Conservation (phyloP, 64 coral and sea anemone genomes). For the Actinia tenebrosa region DNA sequence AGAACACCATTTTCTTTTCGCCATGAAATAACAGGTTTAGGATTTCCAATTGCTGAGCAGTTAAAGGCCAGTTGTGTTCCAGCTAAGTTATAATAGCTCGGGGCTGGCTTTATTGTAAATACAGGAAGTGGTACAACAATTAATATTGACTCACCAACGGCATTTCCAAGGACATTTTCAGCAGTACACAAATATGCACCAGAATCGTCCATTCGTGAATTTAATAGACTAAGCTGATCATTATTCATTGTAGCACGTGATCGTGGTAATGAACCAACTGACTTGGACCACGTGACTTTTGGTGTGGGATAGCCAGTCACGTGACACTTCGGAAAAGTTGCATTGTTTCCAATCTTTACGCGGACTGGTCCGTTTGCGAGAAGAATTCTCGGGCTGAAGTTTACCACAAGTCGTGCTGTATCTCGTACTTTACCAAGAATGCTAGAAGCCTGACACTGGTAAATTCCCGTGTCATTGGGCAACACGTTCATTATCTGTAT, state of each 20-base stretch:
- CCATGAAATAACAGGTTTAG: constrained; percentile 22
- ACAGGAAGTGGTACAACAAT: neutral
- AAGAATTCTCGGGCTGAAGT: neutral
- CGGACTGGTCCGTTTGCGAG: neutral
- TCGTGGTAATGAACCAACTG: neutral
- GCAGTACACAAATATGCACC: neutral
- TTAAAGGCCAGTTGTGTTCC: neutral
- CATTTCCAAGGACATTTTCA: neutral
- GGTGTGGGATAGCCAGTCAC: neutral
- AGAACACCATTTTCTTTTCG: constrained; percentile 5
- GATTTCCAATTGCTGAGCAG: neutral
- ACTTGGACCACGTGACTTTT: neutral
- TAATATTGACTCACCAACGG: neutral
- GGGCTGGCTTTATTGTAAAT: neutral
- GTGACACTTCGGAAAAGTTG: neutral
- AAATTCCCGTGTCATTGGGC: neutral
- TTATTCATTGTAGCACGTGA: neutral
- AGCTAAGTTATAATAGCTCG: neutral
- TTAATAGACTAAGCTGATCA: neutral
- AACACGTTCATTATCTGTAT: neutral
- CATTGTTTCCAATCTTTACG: neutral
- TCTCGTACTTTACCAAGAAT: neutral
- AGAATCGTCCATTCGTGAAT: neutral
- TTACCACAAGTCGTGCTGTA: neutral
- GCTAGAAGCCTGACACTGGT: neutral